Percentiles rank a stretch among this genome's conserved stretches.
phyloP scores from a whole-genome alignment of 2,888 invertebrate species.

The Bursaphelenchus okinawaensis region DNA sequence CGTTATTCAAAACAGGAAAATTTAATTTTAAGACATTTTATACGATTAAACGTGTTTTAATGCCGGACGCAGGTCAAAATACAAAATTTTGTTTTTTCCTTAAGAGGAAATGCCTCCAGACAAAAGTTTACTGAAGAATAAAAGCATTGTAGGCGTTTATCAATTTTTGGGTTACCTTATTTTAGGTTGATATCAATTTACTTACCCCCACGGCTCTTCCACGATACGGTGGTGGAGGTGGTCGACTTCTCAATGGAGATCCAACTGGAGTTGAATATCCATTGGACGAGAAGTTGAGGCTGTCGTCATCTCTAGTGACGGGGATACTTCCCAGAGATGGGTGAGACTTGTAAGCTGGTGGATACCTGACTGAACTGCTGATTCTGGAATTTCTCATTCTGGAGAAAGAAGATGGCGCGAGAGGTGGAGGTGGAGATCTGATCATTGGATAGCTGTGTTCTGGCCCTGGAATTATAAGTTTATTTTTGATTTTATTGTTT shows the following conservation, averaged over 20 bases:
- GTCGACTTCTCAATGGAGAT: neutral
- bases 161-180: no score
- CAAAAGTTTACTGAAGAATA: no score
- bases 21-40: no score
- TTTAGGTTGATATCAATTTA: no score
- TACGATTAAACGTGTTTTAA: no score
- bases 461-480: conserved; percentile 2
- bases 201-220: neutral
- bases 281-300: conserved; percentile 14
- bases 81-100: no score
- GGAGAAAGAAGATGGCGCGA: neutral
- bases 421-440: neutral
- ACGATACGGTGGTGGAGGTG: conserved; percentile 10
- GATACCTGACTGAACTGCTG: conserved; percentile 26
- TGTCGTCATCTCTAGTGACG: conserved; percentile 12
- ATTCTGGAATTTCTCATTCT: conserved; percentile 15
- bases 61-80: no score
- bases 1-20: no score
- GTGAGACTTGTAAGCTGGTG: conserved; percentile 14
- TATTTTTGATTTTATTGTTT: neutral
- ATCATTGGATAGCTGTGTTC: conserved; percentile 10
- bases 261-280: conserved; percentile 14
- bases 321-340: neutral
- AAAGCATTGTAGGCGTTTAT: no score
- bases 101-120: no score